Base-by-base conservation (phyloP, 2,888 invertebrate species). In the Lepidochitona cinerea region DNA sequence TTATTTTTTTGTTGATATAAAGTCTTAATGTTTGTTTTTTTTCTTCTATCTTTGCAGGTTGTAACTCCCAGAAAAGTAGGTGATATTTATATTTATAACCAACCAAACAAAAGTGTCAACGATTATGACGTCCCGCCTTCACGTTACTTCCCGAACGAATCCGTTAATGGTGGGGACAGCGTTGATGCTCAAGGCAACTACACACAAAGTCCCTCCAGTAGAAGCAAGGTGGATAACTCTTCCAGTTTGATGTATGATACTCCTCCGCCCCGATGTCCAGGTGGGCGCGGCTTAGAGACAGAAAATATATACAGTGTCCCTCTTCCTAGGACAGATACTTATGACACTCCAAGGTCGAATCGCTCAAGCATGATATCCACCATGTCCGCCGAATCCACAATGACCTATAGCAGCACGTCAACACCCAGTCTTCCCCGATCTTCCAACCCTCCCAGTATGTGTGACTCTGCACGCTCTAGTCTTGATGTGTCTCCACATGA, bases 71-170 rank as follows among this genome's bases (percentile, higher is more conserved):
- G 94, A 89, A 93, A 94, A 90, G 93, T 93, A 90, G 94, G 94
- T 84, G 94, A 94, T 90, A 94, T 94, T 67, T 94, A 94, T 90
- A 91, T 94, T 79, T 95, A 94, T 91, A 94, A 94, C 89, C 92
- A 93, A 87, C 85, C 87, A 4, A 76, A 81, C 12, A 76, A 77
- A 54, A 75, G 76, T 66, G 18, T 64, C 1, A 59, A 37, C 32
- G 88, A 87, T 78, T 89, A 87, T 74, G 88, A 89, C 75, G 83
- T 88, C 6, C 87, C 89, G 1, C 86, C 86, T n/a, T 75, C 81
- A 18, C 77, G 82, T 37, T 79, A 82, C 72, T 77, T 77, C 53
- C 75, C 77, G 0, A 64, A 68, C 12, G 71, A 53, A 26, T 64
- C 69, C 1, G 37, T 18, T 18, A 14, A 1, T 7, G 37, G 26